Percentiles rank a stretch among this genome's conserved stretches.
phyloP scores from a whole-genome alignment of 2,113 vertebrate species.

The Amphilophus citrinellus region DNA sequence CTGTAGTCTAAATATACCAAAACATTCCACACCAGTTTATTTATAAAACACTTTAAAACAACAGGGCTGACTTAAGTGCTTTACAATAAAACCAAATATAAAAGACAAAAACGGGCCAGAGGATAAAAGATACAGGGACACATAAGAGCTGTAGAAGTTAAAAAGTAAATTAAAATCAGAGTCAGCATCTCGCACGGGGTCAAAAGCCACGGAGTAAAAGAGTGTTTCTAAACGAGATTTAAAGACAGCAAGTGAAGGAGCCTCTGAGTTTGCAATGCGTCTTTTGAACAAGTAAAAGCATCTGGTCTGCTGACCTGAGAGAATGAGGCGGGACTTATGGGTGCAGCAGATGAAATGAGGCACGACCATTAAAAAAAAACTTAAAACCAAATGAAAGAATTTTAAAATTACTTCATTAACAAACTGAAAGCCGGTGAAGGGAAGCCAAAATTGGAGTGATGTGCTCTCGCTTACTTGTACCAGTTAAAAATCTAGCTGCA shows the following conservation, averaged over 20 bases:
- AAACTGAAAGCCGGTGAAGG: neutral
- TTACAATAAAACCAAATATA: neutral
- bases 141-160: neutral
- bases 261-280: too few species aligned
- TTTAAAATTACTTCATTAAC: neutral
- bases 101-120: neutral
- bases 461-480: neutral
- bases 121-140: neutral
- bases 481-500: accelerated
- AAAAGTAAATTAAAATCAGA: accelerated
- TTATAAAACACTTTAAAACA: neutral
- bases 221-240: too few species aligned
- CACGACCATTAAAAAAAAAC: neutral
- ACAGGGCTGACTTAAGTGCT: neutral
- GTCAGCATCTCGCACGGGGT: neutral
- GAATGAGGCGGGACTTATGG: too few species aligned
- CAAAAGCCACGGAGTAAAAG: too few species aligned
- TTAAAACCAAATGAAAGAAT: neutral
- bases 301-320: too few species aligned
- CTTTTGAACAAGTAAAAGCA: too few species aligned
- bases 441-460: neutral
- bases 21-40: neutral
- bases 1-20: neutral
- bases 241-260: too few species aligned
- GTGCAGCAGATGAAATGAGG: neutral